phyloP scores from a whole-genome alignment of 35 echinoderm and acorn worm species.

The Acanthaster planci region DNA sequence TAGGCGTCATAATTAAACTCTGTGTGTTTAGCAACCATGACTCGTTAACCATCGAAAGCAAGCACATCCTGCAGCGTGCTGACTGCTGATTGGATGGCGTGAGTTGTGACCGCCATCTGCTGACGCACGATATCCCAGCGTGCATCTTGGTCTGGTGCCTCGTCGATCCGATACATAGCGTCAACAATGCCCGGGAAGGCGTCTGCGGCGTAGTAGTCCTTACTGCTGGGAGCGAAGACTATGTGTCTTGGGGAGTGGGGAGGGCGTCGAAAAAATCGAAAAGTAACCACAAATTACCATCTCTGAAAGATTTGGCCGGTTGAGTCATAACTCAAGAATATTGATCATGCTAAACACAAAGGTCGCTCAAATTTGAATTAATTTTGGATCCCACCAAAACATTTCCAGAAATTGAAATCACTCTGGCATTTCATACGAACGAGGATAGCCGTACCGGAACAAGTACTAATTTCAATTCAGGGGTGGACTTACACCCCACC shows the following conservation, averaged over 20 bases:
- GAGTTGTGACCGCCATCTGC: slow-evolving; percentile 61
- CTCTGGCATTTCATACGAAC: too few relatives aligned
- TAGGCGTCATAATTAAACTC: too few relatives aligned
- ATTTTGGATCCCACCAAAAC: too few relatives aligned
- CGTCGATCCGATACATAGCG: slow-evolving; percentile 80
- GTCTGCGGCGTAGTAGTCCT: slow-evolving; percentile 64
- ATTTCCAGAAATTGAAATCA: too few relatives aligned
- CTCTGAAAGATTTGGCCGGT: background rate
- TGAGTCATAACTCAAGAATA: background rate
- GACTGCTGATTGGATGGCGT: slow-evolving; percentile 69
- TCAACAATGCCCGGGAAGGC: slow-evolving; percentile 86
- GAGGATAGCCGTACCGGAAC: too few relatives aligned
- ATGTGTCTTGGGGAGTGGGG: slow-evolving; percentile 64
- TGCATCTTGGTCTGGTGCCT: slow-evolving; percentile 46
- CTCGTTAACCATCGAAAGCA: background rate
- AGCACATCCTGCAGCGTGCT: slow-evolving; percentile 67
- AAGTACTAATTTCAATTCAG: too few relatives aligned
- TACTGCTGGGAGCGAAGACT: slow-evolving; percentile 87
- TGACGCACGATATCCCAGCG: slow-evolving; percentile 57
- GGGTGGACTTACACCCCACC: too few relatives aligned
- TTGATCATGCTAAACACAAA: background rate
- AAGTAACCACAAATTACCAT: background rate
- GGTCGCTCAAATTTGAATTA: too few relatives aligned
- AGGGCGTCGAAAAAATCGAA: background rate
- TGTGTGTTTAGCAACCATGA: too few relatives aligned